Conservation (phyloP, 1,140 invertebrate genomes). For the Heliothis subflexa region DNA sequence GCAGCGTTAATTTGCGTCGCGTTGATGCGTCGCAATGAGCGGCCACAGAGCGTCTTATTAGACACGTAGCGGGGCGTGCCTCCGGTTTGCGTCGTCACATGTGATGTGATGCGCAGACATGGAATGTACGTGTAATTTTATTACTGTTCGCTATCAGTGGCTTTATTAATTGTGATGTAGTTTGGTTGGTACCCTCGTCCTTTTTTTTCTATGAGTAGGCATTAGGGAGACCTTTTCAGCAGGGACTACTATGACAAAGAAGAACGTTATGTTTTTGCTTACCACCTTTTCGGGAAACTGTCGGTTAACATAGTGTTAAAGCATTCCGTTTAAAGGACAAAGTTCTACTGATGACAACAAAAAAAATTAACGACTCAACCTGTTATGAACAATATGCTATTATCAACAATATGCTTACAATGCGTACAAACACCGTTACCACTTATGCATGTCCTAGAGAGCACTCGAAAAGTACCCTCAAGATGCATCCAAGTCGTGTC, state of each 20-base stretch:
- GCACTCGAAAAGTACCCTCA: slow-evolving; percentile 39
- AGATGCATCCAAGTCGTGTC: slow-evolving; percentile 47
- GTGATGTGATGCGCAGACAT: slow-evolving; percentile 59
- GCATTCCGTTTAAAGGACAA: too few species aligned
- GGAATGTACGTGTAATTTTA: slow-evolving; percentile 52
- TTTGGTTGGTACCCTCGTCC: neutral
- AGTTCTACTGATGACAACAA: too few species aligned
- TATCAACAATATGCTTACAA: neutral
- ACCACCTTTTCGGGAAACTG: too few species aligned
- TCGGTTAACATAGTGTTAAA: too few species aligned
- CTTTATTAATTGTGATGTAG: slow-evolving; percentile 32
- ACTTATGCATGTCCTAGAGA: slow-evolving; percentile 25
- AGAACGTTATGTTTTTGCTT: too few species aligned
- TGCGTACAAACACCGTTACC: neutral
- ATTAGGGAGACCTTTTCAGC: neutral
- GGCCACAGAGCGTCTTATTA: slow-evolving; percentile 76
- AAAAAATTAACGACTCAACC: too few species aligned
- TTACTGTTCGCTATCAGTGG: slow-evolving; percentile 25
- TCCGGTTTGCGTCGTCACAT: slow-evolving; percentile 62
- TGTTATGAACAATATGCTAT: neutral
- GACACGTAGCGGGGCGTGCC: slow-evolving; percentile 74
- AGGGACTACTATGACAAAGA: too few species aligned
- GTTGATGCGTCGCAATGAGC: slow-evolving; percentile 65
- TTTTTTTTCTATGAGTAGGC: neutral
- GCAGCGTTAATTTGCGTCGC: slow-evolving; percentile 69